A percentile compares a stretch with the other conserved stretches of the same genome.
Evolutionary conservation across 2,888 invertebrate species (phyloP).

Genomic region (Xanthia icteritia): DNA sequence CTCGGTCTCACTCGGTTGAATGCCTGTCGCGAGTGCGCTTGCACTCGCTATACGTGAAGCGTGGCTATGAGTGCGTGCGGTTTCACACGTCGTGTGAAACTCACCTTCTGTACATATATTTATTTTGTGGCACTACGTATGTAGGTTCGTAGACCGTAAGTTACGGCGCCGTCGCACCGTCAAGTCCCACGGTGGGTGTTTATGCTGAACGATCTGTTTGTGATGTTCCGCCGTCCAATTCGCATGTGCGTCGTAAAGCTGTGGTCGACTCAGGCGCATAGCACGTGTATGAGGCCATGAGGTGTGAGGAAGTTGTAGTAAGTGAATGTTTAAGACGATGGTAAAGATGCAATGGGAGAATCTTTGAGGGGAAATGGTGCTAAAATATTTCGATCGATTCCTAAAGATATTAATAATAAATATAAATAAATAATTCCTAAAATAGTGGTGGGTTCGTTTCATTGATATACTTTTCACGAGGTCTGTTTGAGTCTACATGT

Average conservation of each 20-base stretch:
- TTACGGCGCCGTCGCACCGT: constrained; percentile 63
- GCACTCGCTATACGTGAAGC: neutral
- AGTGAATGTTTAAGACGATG: constrained; percentile 37
- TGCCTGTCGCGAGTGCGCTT: neutral
- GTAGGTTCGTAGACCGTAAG: constrained; percentile 57
- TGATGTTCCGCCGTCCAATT: constrained; percentile 84
- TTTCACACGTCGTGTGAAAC: neutral
- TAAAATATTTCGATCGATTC: neutral
- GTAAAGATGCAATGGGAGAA: neutral
- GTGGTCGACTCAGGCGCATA: constrained; percentile 78
- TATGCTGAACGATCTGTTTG: constrained; percentile 74
- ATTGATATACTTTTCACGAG: neutral
- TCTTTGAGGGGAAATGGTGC: neutral
- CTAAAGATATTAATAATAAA: neutral
- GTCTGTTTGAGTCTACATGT: neutral
- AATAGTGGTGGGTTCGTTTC: neutral
- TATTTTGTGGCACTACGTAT: constrained; percentile 22
- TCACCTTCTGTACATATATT: neutral
- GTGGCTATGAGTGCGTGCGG: neutral
- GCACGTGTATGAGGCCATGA: constrained; percentile 62
- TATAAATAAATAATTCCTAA: no score
- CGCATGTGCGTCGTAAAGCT: constrained; percentile 80
- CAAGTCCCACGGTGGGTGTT: constrained; percentile 68
- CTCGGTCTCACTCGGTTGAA: neutral
- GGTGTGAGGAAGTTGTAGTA: constrained; percentile 33